Conservation (phyloP, 2,888 invertebrate genomes). For the Nemapogon koenigi region DNA sequence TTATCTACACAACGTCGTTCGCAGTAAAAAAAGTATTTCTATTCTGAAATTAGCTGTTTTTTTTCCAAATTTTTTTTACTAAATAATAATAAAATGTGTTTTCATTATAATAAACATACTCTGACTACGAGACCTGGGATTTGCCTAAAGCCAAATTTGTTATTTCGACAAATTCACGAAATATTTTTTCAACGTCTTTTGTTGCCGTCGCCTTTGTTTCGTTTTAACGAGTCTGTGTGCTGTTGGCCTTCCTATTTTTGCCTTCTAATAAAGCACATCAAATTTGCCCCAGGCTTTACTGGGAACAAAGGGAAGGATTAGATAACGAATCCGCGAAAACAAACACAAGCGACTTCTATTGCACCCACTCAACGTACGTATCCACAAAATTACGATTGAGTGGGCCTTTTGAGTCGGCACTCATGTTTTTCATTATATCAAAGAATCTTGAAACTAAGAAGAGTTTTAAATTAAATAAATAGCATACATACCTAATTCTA, state of each 20-base stretch:
- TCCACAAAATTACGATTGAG: not conserved
- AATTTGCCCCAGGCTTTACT: slow-evolving; percentile 27
- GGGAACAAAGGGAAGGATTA: slow-evolving; percentile 28
- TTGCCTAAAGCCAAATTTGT: slow-evolving; percentile 9
- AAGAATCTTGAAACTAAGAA: not conserved
- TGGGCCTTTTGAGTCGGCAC: not conserved
- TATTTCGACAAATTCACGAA: slow-evolving; percentile 9
- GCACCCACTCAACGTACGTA: slow-evolving; percentile 1
- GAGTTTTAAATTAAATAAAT: no score
- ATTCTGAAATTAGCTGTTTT: not conserved
- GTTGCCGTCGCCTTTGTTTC: slow-evolving; percentile 9
- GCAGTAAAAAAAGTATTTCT: slow-evolving; percentile 6
- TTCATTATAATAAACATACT: slow-evolving; percentile 5
- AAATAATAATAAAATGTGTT: slow-evolving; percentile 4
- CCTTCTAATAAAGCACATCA: slow-evolving; percentile 19
- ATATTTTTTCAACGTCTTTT: slow-evolving; percentile 7
- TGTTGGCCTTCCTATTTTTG: slow-evolving; percentile 19
- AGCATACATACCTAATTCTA: no score
- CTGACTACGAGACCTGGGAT: slow-evolving; percentile 4
- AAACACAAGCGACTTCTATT: slow-evolving; percentile 21
- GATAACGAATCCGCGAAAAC: slow-evolving; percentile 30
- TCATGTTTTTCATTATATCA: not conserved
- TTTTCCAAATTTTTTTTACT: slow-evolving; percentile 1
- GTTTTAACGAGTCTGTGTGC: slow-evolving; percentile 11
- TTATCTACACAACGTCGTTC: slow-evolving; percentile 22